Evolutionary conservation across 2,113 vertebrate species (phyloP), one percentile per base, ranked within the genome.

Genomic region (Sula dactylatra): DNA sequence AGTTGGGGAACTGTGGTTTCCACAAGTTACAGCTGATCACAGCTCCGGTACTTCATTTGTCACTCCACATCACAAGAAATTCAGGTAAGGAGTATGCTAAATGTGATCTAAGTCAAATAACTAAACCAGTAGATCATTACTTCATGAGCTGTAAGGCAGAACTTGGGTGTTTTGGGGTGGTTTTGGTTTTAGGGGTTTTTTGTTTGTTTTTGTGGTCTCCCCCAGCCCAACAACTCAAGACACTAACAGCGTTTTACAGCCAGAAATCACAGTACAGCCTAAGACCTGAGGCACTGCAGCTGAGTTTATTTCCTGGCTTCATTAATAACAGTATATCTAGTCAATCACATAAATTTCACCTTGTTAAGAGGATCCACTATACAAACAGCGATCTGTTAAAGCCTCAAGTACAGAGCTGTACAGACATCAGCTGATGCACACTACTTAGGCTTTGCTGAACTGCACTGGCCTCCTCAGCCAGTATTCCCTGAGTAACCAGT

Each of bases 321-420:
- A 6, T 31, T 47, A 73, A 5, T 10, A 66, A 12, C 0, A 49
- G 27, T 3, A 0, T 9, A 29, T 31, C 24, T 11, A 12, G 7
- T 16, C 52, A 44, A 9, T 25, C 26, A 2, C 4, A 0, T 2
- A 10, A 31, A 34, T 11, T 27, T 25, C 50, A 52, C 55, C 59
- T 70, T 3, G 10, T 21, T 29, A 20, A 16, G 31, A 82, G 26
- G 56, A 76, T 24, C 65, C 89, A 20, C 29, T 13, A 38, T 8
- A 24, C 52, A 88, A 42, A 27, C 32, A 5, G 19, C 2, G 25
- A 42, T n/a, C 62, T 71, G 26, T 9, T 5, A 32, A 19, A 65
- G 27, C 83, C 55, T 62, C 50, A 10, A 1, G 25, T 16, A 56
- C 12, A 32, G 44, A 32, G 6, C 50, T 36, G 38, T 76, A 16